These are phyloP conservation scores for Seladonia tumulorum DNA, from an alignment of 2,888 invertebrate genomes.

Conservation along the genomic window DNA sequence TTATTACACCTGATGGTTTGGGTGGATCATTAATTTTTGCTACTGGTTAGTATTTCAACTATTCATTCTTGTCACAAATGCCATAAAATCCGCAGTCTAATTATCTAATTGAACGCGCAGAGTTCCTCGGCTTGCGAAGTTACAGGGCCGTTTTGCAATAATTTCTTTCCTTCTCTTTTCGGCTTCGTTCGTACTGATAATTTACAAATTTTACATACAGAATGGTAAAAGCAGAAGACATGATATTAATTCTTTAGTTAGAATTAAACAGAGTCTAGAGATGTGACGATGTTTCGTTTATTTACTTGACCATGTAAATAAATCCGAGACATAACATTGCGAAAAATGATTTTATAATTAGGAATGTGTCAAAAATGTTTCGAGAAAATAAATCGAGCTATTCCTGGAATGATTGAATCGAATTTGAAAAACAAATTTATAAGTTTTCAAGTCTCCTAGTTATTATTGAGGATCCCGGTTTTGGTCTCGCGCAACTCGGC, in stretches of 20 bases:
- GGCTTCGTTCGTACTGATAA: not conserved
- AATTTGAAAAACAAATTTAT: too few species aligned
- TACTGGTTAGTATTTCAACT: too few species aligned
- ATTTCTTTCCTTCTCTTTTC: not conserved
- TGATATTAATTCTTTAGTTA: not conserved
- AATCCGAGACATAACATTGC: not conserved
- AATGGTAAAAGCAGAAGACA: not conserved
- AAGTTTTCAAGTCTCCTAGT: not conserved
- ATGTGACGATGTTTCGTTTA: not conserved
- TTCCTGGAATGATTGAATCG: too few species aligned
- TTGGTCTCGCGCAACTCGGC: not conserved
- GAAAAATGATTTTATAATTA: not conserved
- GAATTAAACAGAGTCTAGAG: not conserved
- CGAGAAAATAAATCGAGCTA: too few species aligned
- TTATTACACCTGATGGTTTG: not conserved
- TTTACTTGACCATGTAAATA: not conserved
- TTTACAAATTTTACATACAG: too few species aligned
- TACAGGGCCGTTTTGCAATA: conserved; percentile 19
- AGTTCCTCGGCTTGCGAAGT: conserved; percentile 8
- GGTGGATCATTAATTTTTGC: too few species aligned
- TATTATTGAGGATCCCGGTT: not conserved
- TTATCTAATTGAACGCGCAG: conserved; percentile 4
- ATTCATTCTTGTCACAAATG: not conserved
- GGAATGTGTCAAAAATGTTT: too few species aligned
- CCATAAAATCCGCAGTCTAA: conserved; percentile 4